phyloP scores from a whole-genome alignment of 2,888 invertebrate species.

The Arrhopalites spinosus region DNA sequence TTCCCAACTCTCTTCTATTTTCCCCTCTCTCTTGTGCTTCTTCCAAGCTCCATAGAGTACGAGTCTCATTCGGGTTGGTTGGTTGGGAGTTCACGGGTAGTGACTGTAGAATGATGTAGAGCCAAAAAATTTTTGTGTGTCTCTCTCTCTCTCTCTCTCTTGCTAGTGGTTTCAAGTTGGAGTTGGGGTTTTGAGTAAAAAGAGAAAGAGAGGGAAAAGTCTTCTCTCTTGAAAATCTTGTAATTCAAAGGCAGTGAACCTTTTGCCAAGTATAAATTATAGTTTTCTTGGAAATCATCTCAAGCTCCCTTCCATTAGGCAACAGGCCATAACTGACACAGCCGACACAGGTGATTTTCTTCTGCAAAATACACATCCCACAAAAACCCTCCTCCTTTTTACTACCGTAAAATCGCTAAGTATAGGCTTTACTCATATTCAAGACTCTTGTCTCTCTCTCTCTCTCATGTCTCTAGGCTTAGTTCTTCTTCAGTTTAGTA shows the following conservation, averaged over 20 bases:
- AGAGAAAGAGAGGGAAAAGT: background rate
- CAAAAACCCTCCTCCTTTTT: too few species aligned
- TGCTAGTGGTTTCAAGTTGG: background rate
- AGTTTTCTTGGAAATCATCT: slow-evolving; percentile 22
- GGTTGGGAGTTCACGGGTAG: background rate
- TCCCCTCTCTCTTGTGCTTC: background rate
- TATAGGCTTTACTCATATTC: too few species aligned
- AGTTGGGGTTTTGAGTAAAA: background rate
- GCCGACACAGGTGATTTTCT: slow-evolving; percentile 13
- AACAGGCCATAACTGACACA: slow-evolving; percentile 12
- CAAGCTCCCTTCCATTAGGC: slow-evolving; percentile 19
- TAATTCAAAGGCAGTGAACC: slow-evolving; percentile 22
- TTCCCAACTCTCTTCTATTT: background rate
- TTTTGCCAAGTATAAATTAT: slow-evolving; percentile 31
- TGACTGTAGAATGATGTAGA: background rate
- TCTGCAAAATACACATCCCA: background rate
- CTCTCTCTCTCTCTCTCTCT: background rate
- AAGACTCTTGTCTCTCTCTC: too few species aligned
- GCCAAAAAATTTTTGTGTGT: background rate
- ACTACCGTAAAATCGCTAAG: too few species aligned
- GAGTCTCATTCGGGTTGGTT: background rate
- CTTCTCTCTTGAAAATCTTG: slow-evolving; percentile 9
- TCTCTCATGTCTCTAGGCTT: too few species aligned
- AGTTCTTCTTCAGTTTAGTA: too few species aligned
- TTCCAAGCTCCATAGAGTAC: background rate